phyloP scores from a whole-genome alignment of 2,797 vertebrate genomes.

The Pelobates cultripes region DNA sequence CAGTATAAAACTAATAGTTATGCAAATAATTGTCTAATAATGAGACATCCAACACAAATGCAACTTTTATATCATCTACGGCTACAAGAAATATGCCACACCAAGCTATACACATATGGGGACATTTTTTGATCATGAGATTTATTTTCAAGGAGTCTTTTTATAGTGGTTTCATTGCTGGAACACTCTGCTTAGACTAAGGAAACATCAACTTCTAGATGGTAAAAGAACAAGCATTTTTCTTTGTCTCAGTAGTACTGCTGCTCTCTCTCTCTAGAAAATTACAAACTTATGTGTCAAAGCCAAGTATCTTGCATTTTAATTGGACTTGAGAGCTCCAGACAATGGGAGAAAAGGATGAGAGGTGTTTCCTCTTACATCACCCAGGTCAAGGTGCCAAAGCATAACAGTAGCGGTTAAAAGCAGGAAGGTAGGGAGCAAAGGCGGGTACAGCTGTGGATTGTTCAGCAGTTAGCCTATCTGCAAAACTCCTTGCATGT shows the following conservation, averaged over 20 bases:
- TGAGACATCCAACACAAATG: too few relatives aligned
- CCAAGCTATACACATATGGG: neutral
- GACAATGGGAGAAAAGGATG: neutral
- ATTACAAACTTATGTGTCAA: neutral
- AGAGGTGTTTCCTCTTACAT: slow-evolving; percentile 12
- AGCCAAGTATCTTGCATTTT: neutral
- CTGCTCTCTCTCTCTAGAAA: neutral
- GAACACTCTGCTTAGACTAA: too few relatives aligned
- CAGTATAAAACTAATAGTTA: neutral
- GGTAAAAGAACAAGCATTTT: too few relatives aligned
- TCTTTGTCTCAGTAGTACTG: too few relatives aligned
- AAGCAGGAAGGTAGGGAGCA: slow-evolving; percentile 23
- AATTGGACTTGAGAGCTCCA: neutral
- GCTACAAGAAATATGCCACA: neutral
- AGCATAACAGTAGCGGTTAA: slow-evolving; percentile 29
- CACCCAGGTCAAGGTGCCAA: slow-evolving; percentile 10
- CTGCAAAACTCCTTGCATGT: neutral
- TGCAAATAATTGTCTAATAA: neutral
- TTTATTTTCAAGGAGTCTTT: too few relatives aligned
- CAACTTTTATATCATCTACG: too few relatives aligned
- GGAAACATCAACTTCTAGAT: too few relatives aligned
- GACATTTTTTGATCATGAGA: too few relatives aligned
- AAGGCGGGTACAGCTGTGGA: neutral
- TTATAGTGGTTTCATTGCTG: too few relatives aligned
- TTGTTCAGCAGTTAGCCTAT: neutral